Conservation (phyloP, 1,140 invertebrate genomes). For the Drosophila teissieri region DNA sequence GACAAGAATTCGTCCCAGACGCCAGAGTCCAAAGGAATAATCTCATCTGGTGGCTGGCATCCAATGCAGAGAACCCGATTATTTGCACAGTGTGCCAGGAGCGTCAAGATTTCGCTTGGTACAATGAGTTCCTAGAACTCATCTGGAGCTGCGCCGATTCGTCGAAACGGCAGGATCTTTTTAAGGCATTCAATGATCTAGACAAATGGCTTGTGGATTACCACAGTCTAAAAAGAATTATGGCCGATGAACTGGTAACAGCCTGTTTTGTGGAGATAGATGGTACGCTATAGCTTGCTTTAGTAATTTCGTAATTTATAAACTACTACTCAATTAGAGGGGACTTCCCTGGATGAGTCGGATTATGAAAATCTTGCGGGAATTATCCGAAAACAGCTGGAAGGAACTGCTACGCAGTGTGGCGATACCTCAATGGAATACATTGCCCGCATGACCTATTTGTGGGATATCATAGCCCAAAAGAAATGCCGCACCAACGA, state of each 20-base stretch:
- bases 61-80: background rate
- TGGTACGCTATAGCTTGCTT: slow-evolving; percentile 17
- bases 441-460: slow-evolving; percentile 41
- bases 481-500: slow-evolving; percentile 37
- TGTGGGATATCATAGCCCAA: slow-evolving; percentile 65
- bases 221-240: slow-evolving; percentile 40
- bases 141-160: slow-evolving; percentile 11
- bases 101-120: slow-evolving; percentile 47
- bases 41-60: slow-evolving; percentile 58
- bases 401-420: slow-evolving; percentile 27
- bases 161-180: slow-evolving; percentile 27
- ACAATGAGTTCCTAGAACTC: slow-evolving; percentile 30
- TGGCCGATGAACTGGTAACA: slow-evolving; percentile 45
- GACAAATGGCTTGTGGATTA: slow-evolving; percentile 43
- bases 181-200: slow-evolving; percentile 35
- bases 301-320: no score
- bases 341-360: slow-evolving; percentile 9
- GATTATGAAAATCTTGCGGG: slow-evolving; percentile 47
- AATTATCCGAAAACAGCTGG: slow-evolving; percentile 45
- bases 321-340: slow-evolving; percentile 22
- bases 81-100: slow-evolving; percentile 46
- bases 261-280: slow-evolving; percentile 45
- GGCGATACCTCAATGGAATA: slow-evolving; percentile 53
- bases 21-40: background rate
- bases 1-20: slow-evolving; percentile 32